Evolutionary conservation across 2,113 vertebrate genomes (phyloP).

Genomic region (Bufo gargarizans): DNA sequence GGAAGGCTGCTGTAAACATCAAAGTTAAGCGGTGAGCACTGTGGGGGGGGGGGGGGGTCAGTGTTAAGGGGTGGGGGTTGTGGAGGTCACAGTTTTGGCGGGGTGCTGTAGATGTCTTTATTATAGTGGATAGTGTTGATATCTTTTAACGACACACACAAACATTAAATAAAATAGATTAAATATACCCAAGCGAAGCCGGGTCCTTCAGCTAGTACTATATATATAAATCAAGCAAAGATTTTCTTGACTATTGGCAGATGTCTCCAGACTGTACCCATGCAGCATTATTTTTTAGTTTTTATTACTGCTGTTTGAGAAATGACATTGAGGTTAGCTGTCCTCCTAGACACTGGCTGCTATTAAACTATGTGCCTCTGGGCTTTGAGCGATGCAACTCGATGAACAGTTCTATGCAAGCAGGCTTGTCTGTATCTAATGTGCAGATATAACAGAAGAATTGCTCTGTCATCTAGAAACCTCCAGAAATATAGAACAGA

Average conservation of each 20-base stretch:
- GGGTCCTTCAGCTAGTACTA: no score
- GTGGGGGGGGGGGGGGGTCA: no score
- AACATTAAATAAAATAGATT: no score
- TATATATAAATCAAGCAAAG: not conserved
- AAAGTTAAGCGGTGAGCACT: no score
- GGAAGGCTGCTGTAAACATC: no score
- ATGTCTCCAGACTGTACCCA: not conserved
- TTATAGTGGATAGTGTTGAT: no score
- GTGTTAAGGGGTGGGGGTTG: no score
- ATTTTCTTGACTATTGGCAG: not conserved
- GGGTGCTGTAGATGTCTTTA: no score
- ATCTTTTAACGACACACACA: no score
- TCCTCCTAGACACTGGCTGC: not conserved
- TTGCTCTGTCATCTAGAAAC: not conserved
- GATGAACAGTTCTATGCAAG: not conserved
- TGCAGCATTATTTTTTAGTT: not conserved
- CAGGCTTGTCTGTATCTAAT: not conserved
- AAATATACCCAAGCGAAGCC: no score
- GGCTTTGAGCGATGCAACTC: not conserved
- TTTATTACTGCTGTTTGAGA: not conserved
- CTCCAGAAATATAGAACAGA: not conserved
- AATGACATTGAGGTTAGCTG: not conserved
- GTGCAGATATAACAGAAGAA: not conserved
- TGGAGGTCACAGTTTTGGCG: no score
- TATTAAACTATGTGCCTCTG: constrained; percentile 16